These are phyloP conservation scores for Cylas formicarius DNA, from an alignment of 1,140 invertebrate species.

Conservation along the genomic window DNA sequence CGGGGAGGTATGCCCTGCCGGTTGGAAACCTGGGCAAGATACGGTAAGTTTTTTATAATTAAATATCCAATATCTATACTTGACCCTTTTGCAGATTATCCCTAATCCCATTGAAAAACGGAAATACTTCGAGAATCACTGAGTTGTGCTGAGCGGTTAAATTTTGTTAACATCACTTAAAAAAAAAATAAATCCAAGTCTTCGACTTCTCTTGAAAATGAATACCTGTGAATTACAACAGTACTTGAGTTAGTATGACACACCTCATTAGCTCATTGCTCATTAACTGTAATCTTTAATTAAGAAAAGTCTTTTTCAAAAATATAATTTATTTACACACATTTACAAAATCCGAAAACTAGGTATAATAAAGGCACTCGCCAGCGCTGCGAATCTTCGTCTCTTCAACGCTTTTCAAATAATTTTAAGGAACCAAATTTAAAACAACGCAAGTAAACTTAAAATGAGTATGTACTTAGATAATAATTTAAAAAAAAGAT, in stretches of 20 bases:
- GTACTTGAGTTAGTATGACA: too few relatives aligned
- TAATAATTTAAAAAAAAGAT: constrained; percentile 29
- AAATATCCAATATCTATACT: constrained; percentile 5
- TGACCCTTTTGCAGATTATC: constrained; percentile 50
- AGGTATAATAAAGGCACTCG: constrained; percentile 8
- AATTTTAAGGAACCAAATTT: constrained; percentile 23
- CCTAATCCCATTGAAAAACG: constrained; percentile 66
- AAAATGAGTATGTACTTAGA: constrained; percentile 30
- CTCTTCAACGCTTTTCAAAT: constrained; percentile 16
- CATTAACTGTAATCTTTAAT: too few relatives aligned
- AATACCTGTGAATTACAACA: too few relatives aligned
- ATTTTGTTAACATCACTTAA: neutral
- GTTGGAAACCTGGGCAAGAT: constrained; percentile 87
- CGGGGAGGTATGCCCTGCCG: constrained; percentile 90
- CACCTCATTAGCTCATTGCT: too few relatives aligned
- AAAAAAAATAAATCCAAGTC: constrained; percentile 5
- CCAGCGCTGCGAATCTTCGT: constrained; percentile 20
- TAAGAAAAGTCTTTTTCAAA: constrained; percentile 28
- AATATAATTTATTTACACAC: constrained; percentile 35
- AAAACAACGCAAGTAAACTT: constrained; percentile 26
- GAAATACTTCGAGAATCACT: constrained; percentile 59
- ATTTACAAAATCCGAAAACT: constrained; percentile 29
- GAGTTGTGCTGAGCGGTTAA: constrained; percentile 16
- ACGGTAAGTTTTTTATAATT: constrained; percentile 52
- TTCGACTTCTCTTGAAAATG: too few relatives aligned